phyloP scores from a whole-genome alignment of 92 coral and sea anemone genomes.

The Phenganax subtilis region DNA sequence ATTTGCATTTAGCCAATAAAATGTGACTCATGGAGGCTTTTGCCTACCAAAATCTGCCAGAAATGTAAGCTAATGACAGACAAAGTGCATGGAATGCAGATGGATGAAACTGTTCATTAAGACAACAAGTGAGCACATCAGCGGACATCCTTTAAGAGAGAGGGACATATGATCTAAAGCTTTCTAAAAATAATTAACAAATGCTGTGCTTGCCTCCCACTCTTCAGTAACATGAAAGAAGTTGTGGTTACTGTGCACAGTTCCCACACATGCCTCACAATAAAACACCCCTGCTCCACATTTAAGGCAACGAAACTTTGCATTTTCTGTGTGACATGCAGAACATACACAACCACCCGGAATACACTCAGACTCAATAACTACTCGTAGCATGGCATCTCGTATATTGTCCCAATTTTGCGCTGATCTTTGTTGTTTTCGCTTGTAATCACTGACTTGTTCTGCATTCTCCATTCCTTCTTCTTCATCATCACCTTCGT shows the following conservation, averaged over 20 bases:
- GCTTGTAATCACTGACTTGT: background rate
- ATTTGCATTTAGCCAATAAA: background rate
- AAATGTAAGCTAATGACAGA: too few relatives aligned
- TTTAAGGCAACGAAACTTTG: slow-evolving; percentile 9
- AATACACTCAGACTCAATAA: slow-evolving; percentile 10
- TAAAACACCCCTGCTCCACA: slow-evolving; percentile 14
- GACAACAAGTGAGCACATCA: too few relatives aligned
- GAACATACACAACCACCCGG: background rate
- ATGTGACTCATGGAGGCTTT: background rate
- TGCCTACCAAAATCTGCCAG: too few relatives aligned
- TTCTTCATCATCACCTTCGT: background rate
- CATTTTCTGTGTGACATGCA: background rate
- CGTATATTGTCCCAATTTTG: slow-evolving; percentile 9
- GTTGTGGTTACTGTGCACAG: background rate
- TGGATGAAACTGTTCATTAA: too few relatives aligned
- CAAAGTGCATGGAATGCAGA: too few relatives aligned
- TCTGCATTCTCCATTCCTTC: too few relatives aligned
- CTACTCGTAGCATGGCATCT: background rate
- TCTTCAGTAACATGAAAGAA: slow-evolving; percentile 1
- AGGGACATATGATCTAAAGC: too few relatives aligned
- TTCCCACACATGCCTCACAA: slow-evolving; percentile 5
- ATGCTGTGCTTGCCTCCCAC: background rate
- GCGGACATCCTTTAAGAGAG: too few relatives aligned
- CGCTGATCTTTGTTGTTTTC: background rate
- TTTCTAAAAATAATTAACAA: too few relatives aligned